Conservation (phyloP, 53 echinoderm and acorn worm genomes). For the Hippasteria phrygiana region DNA sequence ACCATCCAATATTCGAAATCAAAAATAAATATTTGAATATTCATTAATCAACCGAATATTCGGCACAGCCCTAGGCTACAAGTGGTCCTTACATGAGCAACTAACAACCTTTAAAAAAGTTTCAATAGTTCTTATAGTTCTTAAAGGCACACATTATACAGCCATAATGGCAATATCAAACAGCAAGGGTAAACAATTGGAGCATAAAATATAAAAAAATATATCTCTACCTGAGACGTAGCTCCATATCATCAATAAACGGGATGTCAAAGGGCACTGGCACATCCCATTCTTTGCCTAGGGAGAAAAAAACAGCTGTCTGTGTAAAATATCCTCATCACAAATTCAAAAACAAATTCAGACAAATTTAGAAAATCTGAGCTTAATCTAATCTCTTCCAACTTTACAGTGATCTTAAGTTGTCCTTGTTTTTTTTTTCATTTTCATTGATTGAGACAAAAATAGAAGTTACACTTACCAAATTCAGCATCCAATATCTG, state of each 20-base stretch:
- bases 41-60: no score
- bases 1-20: no score
- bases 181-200: not conserved
- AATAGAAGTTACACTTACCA: constrained; percentile 25
- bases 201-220: not conserved
- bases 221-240: constrained; percentile 2
- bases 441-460: not conserved
- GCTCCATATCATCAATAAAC: constrained; percentile 46
- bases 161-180: no score
- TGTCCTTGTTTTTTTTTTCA: no score
- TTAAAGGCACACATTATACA: no score
- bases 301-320: not conserved
- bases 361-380: not conserved
- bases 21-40: no score
- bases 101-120: no score
- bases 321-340: no score
- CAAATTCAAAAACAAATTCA: not conserved
- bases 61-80: no score
- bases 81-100: no score
- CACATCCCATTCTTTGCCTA: constrained; percentile 31
- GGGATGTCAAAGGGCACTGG: constrained; percentile 52
- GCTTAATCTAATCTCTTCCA: not conserved
- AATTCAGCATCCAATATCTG: constrained; percentile 52
- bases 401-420: no score
- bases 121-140: no score